A percentile compares a stretch with the other conserved stretches of the same genome.
Evolutionary conservation across 2,888 invertebrate species (phyloP).

Genomic region (Parnassius mnemosyne): DNA sequence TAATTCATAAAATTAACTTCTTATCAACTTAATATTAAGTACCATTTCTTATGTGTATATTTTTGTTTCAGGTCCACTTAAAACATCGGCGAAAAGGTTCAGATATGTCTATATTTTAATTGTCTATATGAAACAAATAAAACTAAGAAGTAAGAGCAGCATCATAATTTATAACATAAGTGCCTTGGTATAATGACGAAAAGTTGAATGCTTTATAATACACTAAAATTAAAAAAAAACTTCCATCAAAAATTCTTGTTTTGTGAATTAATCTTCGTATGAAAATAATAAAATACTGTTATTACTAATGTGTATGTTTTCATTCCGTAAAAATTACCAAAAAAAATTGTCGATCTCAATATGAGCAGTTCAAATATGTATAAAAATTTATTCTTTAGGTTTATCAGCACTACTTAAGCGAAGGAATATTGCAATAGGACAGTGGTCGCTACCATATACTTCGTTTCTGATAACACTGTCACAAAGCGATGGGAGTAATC

Average conservation of each 20-base stretch:
- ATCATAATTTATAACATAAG: no score
- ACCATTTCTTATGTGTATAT: slow-evolving; percentile 11
- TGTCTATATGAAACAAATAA: no score
- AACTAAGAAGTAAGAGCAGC: no score
- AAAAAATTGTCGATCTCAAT: slow-evolving; percentile 15
- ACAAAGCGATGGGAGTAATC: slow-evolving; percentile 87
- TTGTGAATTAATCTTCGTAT: not conserved
- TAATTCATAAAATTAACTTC: no score
- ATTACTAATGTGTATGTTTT: slow-evolving; percentile 11
- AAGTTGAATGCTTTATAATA: no score
- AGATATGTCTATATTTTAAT: slow-evolving; percentile 48
- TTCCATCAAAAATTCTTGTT: no score
- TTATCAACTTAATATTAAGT: no score
- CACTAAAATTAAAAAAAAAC: no score
- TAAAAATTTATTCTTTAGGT: slow-evolving; percentile 57
- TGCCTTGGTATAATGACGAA: no score
- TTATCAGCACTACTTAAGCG: slow-evolving; percentile 73
- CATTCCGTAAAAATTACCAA: slow-evolving; percentile 26
- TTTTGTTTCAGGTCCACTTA: slow-evolving; percentile 84
- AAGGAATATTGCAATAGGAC: slow-evolving; percentile 91
- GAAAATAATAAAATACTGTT: slow-evolving; percentile 10
- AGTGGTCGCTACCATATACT: slow-evolving; percentile 97
- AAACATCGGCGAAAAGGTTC: slow-evolving; percentile 83
- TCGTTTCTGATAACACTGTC: slow-evolving; percentile 90
- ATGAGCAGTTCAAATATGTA: slow-evolving; percentile 13